phyloP scores from a whole-genome alignment of 2,797 vertebrate genomes.

The Galago senegalensis region DNA sequence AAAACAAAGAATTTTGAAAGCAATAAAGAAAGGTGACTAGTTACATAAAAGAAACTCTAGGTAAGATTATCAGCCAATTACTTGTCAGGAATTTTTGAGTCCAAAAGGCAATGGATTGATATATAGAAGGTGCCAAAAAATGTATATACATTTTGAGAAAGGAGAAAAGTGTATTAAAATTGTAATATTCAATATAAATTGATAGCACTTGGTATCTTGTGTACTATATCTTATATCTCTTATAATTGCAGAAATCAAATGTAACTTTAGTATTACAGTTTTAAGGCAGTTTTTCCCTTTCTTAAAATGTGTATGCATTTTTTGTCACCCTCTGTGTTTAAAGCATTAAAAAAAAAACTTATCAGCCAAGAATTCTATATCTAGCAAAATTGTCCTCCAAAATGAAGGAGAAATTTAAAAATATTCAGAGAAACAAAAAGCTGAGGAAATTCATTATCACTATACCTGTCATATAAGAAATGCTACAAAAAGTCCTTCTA shows the following conservation, averaged over 20 bases:
- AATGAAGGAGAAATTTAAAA: constrained; percentile 1
- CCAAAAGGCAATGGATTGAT: background rate
- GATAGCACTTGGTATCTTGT: no score
- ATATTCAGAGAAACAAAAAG: constrained; percentile 6
- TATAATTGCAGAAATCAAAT: no score
- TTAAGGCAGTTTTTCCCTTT: no score
- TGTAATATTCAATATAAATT: no score
- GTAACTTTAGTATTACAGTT: no score
- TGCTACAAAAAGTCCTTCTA: background rate
- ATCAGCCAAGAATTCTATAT: background rate
- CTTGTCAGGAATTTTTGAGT: background rate
- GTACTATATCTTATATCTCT: no score
- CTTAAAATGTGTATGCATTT: no score
- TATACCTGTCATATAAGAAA: background rate
- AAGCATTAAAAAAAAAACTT: background rate
- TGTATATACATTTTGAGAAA: no score
- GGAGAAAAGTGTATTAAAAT: no score
- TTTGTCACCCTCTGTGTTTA: background rate
- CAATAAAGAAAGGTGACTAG: background rate
- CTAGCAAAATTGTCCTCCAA: background rate
- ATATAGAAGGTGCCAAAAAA: background rate
- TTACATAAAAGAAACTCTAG: background rate
- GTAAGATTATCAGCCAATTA: background rate
- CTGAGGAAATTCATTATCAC: background rate
- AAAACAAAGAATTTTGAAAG: background rate